Percentiles rank a stretch among this genome's conserved stretches.
Conservation (phyloP, 2,888 invertebrate genomes). For the Limnephilus marmoratus region DNA sequence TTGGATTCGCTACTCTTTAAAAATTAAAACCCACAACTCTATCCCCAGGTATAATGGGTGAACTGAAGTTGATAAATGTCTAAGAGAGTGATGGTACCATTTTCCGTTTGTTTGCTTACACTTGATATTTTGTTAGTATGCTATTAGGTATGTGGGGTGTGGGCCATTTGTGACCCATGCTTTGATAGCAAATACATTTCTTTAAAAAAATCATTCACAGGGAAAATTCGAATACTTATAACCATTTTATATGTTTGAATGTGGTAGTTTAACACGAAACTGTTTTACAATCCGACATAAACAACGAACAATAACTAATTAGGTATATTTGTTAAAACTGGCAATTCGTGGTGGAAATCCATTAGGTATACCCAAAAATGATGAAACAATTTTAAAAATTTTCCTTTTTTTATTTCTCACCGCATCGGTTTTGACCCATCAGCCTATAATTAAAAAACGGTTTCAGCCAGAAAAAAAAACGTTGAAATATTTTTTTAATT, state of each 20-base stretch:
- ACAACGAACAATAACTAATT: too few relatives aligned
- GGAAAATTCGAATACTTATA: neutral
- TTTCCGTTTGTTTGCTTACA: neutral
- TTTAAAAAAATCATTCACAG: neutral
- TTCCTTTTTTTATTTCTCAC: too few relatives aligned
- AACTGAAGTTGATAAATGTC: neutral
- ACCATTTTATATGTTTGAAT: slow-evolving; percentile 7
- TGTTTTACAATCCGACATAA: too few relatives aligned
- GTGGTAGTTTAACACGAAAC: neutral
- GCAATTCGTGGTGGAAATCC: too few relatives aligned
- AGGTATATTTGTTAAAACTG: too few relatives aligned
- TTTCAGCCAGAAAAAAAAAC: too few relatives aligned
- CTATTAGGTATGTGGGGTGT: too few relatives aligned
- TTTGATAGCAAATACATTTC: neutral
- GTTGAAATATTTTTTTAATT: too few relatives aligned
- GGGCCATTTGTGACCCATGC: neutral
- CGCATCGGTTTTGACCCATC: too few relatives aligned
- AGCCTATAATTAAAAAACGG: too few relatives aligned
- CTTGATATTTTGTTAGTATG: neutral
- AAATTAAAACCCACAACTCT: neutral
- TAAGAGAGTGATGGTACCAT: neutral
- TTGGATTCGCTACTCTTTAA: neutral
- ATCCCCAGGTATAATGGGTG: neutral
- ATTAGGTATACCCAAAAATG: too few relatives aligned
- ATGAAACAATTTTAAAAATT: too few relatives aligned